Base-by-base conservation (phyloP, 92 coral and sea anemone species). In the Zoanthus gigantus region DNA sequence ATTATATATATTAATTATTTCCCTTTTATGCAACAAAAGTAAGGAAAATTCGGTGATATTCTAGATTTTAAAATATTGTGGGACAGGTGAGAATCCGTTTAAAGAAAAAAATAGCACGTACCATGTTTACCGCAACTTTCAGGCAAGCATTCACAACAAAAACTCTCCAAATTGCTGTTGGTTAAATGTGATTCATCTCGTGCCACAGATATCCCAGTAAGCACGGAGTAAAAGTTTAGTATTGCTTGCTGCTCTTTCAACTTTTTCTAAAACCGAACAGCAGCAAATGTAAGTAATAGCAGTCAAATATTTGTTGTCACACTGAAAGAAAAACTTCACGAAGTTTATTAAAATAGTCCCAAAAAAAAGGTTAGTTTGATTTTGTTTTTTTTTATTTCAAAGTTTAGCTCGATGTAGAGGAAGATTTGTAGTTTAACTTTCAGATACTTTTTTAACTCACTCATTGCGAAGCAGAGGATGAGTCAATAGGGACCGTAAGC, bases 161-260 rank as follows among this genome's bases (percentile, higher is more conserved):
- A 95, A 76, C 98, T 90, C 61, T 92, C 92, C 78, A 89, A 87
- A 28, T 88, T 58, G 61, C 90, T 82, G 17, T 88, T 45, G 15
- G 75, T 82, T n/a, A 84, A 88, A 87, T 86, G 57, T 29, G 87
- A 57, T 31, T 54, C 81, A 74, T 93, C 94, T 31, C 45, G 81
- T 18, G 93, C 86, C 50, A 97, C 79, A 10, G 94, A 78, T n/a
- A 97, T 86, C 53, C 99, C 98, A 61, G 98, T 95, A 8, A 97
- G 88, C 69, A 69, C 61, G 37, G 94, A 88, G 79, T 95, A 95
- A 84, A 95, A 94, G 34, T 90, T 94, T 12, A 95, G 76, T 47
- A 92, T 85, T 32, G 72, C 84, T n/a, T 73, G 85, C 73, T 94
- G 95, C 18, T 94, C 88, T 83, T 74, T 85, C 48, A 87, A 32